A percentile compares a stretch with the other conserved stretches of the same genome.
phyloP scores from a whole-genome alignment of 2,888 invertebrate species.

The Cataglyphis livida region DNA sequence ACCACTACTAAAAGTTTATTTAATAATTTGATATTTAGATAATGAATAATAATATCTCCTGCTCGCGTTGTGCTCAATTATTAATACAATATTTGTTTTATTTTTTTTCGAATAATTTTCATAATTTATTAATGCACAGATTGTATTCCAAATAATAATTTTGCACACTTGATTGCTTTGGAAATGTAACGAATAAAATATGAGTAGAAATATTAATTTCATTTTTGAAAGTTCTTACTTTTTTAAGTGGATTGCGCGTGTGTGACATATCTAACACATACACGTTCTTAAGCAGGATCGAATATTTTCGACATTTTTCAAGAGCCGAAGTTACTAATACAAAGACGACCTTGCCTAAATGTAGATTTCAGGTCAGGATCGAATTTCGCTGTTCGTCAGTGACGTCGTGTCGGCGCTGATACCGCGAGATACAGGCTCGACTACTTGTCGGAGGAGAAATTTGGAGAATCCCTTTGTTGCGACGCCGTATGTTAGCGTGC shows the following conservation, averaged over 20 bases:
- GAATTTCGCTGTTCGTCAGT: slow-evolving; percentile 68
- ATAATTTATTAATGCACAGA: not conserved
- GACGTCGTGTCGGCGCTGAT: slow-evolving; percentile 55
- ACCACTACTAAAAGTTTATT: not conserved
- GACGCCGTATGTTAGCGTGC: slow-evolving; percentile 68
- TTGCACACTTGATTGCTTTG: not conserved
- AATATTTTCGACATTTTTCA: slow-evolving; percentile 7
- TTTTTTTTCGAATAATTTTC: not conserved
- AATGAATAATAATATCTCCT: not conserved
- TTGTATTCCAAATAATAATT: not conserved
- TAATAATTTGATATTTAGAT: not conserved
- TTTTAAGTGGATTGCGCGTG: not conserved
- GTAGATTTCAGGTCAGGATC: slow-evolving; percentile 58
- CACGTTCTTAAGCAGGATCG: not conserved
- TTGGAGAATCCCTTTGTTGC: slow-evolving; percentile 74
- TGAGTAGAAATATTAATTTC: not conserved
- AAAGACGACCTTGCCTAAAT: slow-evolving; percentile 26
- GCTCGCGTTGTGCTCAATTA: not conserved
- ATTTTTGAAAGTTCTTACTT: not conserved
- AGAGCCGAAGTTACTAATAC: not conserved
- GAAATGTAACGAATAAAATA: not conserved
- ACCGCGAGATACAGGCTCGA: slow-evolving; percentile 51
- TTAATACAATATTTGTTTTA: not conserved
- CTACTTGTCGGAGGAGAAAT: slow-evolving; percentile 66
- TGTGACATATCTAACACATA: not conserved